Conservation (phyloP, 2,113 vertebrate species). For the Eptatretus burgeri region DNA sequence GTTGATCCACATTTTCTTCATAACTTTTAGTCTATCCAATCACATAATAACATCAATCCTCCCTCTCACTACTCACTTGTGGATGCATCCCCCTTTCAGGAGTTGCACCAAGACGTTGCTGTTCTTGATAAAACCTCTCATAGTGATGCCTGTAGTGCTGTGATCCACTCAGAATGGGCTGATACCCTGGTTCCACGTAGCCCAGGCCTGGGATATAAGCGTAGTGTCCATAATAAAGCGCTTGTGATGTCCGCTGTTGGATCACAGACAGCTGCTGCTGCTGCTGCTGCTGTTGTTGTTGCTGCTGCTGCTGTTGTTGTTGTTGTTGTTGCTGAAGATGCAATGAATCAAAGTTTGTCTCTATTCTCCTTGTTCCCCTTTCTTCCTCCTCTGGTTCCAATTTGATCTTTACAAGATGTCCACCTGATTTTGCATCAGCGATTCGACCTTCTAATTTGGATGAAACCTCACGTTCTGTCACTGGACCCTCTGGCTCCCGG, state of each 20-base stretch:
- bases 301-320: neutral
- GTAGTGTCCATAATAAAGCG: constrained; percentile 88
- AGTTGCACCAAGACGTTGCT: constrained; percentile 32
- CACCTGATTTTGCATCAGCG: neutral
- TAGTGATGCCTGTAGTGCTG: constrained; percentile 37
- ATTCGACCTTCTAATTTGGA: too few species aligned
- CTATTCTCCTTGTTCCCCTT: neutral
- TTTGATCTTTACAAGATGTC: neutral
- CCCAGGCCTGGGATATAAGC: constrained; percentile 33
- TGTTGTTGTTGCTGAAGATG: constrained; percentile 4
- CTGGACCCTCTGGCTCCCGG: too few species aligned
- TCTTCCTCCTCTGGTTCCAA: constrained; percentile 4
- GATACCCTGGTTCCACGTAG: constrained; percentile 55
- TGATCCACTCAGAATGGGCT: constrained; percentile 50
- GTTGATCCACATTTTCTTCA: neutral
- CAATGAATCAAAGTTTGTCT: neutral
- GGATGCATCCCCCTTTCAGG: neutral
- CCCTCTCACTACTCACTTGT: neutral
- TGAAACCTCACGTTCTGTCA: too few species aligned
- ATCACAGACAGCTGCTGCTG: neutral
- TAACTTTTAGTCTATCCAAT: neutral
- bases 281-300: constrained; percentile 4
- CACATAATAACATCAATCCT: neutral
- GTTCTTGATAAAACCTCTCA: constrained; percentile 62
- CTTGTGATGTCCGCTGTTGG: constrained; percentile 24